These are phyloP conservation scores for Chrysogorgia sp. DNA, from an alignment of 92 coral and sea anemone genomes.

Conservation along the genomic window DNA sequence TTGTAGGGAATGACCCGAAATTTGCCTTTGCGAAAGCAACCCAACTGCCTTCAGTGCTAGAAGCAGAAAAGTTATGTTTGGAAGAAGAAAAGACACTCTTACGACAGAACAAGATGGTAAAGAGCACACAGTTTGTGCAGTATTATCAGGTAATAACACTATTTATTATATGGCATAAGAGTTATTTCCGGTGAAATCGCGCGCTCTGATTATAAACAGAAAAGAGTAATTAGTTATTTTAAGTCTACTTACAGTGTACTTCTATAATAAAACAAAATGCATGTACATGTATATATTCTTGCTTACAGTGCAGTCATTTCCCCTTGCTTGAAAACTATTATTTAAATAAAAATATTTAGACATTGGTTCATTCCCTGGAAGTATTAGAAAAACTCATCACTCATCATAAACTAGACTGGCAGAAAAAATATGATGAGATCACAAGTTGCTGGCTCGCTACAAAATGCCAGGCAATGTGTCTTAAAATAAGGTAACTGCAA, in stretches of 20 bases:
- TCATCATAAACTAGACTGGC: slow-evolving; percentile 83
- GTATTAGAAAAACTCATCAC: slow-evolving; percentile 79
- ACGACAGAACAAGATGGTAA: slow-evolving; percentile 58
- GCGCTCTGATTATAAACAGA: too few species aligned
- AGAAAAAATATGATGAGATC: slow-evolving; percentile 69
- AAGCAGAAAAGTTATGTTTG: slow-evolving; percentile 72
- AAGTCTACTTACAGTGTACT: too few species aligned
- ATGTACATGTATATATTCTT: too few species aligned
- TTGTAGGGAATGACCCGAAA: slow-evolving; percentile 69
- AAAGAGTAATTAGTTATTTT: too few species aligned
- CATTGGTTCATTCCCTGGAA: slow-evolving; percentile 76
- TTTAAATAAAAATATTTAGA: slow-evolving; percentile 52
- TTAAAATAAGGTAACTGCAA: slow-evolving; percentile 77
- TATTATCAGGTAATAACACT: slow-evolving; percentile 89
- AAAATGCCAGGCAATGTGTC: slow-evolving; percentile 97
- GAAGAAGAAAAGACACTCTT: slow-evolving; percentile 71
- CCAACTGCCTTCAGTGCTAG: slow-evolving; percentile 86
- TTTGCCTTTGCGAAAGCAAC: slow-evolving; percentile 90
- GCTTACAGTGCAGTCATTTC: too few species aligned
- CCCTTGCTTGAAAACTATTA: neutral
- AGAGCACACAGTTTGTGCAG: slow-evolving; percentile 77
- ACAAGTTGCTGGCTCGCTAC: slow-evolving; percentile 94
- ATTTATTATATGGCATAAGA: too few species aligned
- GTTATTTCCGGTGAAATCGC: too few species aligned
- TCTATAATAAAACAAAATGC: too few species aligned